phyloP scores from a whole-genome alignment of 2,797 vertebrate species.

The Crax fasciolata region DNA sequence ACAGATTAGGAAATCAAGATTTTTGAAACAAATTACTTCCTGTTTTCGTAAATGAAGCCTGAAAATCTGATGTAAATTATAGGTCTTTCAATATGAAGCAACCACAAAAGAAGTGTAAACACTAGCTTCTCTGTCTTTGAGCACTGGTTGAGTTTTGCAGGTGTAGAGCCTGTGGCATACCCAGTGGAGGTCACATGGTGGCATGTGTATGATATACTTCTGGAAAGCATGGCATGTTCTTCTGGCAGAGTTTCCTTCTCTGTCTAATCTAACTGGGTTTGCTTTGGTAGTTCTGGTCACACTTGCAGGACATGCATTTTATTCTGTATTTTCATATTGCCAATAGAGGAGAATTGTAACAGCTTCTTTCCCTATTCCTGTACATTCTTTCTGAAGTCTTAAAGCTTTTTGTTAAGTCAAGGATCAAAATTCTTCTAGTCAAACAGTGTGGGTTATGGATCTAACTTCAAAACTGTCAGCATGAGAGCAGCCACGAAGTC shows the following conservation, averaged over 20 bases:
- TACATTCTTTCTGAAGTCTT: neutral
- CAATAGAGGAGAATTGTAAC: neutral
- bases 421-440: neutral
- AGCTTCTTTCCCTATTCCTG: neutral
- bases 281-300: neutral
- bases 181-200: neutral
- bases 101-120: neutral
- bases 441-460: neutral
- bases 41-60: neutral
- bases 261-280: neutral
- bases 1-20: fast-evolving
- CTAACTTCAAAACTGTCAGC: neutral
- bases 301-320: neutral
- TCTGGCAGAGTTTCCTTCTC: neutral
- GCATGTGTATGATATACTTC: fast-evolving
- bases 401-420: neutral
- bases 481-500: neutral
- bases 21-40: neutral
- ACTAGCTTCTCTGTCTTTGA: neutral
- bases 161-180: neutral
- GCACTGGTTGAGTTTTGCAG: neutral
- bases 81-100: neutral
- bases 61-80: neutral
- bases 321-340: neutral
- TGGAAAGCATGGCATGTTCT: neutral